Evolutionary conservation across 2,113 vertebrate species (phyloP).

Genomic region (Chrysemys picta): DNA sequence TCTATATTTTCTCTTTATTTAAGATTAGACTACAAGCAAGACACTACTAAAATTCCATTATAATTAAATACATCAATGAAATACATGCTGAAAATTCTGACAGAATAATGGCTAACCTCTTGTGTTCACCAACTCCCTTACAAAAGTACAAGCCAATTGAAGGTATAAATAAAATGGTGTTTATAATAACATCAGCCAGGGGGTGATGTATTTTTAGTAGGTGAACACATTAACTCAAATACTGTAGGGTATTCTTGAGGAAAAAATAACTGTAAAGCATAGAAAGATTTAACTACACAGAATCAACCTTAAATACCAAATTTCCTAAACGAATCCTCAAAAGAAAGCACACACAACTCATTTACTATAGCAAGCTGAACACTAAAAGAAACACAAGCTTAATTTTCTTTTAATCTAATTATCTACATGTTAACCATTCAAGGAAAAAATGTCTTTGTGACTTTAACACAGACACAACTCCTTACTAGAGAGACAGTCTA

Average conservation of each 20-base stretch:
- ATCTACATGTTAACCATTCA: conserved; percentile 38
- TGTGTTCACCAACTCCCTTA: not conserved
- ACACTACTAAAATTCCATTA: not conserved
- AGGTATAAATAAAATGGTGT: conserved; percentile 11
- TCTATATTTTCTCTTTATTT: not conserved
- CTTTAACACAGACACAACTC: not conserved
- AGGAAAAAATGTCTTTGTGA: not conserved
- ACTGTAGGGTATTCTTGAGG: not conserved
- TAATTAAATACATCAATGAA: not conserved
- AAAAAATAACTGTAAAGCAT: not conserved
- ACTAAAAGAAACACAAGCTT: conserved; percentile 24
- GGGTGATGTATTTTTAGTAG: conserved; percentile 19
- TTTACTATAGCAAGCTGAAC: conserved; percentile 3
- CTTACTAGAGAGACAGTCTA: not conserved
- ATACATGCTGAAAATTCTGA: not conserved
- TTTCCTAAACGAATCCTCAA: conserved; percentile 42
- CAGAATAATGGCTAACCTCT: not conserved
- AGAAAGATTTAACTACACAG: not conserved
- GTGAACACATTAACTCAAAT: not conserved
- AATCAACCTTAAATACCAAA: conserved; percentile 19
- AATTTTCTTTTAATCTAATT: conserved; percentile 9
- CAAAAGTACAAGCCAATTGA: not conserved
- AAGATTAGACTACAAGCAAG: not conserved
- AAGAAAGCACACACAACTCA: conserved; percentile 7
- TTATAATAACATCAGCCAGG: conserved; percentile 1